These are phyloP conservation scores for Thunnus maccoyii DNA, from an alignment of 2,113 vertebrate species.

Conservation along the genomic window DNA sequence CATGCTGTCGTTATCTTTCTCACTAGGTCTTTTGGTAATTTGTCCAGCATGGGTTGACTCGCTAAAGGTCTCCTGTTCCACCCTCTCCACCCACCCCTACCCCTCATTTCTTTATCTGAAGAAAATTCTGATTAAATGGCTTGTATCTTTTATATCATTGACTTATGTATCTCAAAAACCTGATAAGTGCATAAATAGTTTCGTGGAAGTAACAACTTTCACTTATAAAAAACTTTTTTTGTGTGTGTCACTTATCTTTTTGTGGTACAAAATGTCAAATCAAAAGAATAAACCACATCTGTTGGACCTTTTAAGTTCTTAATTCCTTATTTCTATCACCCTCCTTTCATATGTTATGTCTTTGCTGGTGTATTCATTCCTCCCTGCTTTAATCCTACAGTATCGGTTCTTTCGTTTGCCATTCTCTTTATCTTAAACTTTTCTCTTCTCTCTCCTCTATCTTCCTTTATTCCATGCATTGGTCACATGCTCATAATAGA, in stretches of 20 bases:
- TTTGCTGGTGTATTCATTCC: slow-evolving; percentile 6
- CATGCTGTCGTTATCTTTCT: slow-evolving; percentile 63
- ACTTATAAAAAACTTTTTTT: background rate
- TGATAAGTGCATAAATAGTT: slow-evolving; percentile 23
- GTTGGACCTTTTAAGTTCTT: background rate
- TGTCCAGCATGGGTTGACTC: slow-evolving; percentile 69
- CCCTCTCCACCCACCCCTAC: slow-evolving; percentile 36
- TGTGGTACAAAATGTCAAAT: slow-evolving; percentile 7
- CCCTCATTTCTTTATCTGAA: slow-evolving; percentile 62
- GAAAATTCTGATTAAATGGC: slow-evolving; percentile 60
- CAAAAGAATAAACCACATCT: background rate
- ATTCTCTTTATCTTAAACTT: background rate
- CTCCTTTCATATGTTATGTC: background rate
- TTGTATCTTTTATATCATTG: slow-evolving; percentile 34
- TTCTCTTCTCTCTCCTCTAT: background rate
- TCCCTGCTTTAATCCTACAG: background rate
- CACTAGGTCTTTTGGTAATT: slow-evolving; percentile 69
- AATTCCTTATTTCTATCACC: background rate
- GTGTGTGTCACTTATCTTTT: slow-evolving; percentile 10
- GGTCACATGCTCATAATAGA: background rate
- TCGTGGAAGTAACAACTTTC: slow-evolving; percentile 35
- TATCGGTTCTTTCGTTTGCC: background rate
- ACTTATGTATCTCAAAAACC: slow-evolving; percentile 16
- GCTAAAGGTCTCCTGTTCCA: slow-evolving; percentile 68
- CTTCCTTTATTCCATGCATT: background rate